A percentile compares a stretch with the other conserved stretches of the same genome.
Evolutionary conservation across 2,113 vertebrate genomes (phyloP).

Genomic region (Xiphias gladius): DNA sequence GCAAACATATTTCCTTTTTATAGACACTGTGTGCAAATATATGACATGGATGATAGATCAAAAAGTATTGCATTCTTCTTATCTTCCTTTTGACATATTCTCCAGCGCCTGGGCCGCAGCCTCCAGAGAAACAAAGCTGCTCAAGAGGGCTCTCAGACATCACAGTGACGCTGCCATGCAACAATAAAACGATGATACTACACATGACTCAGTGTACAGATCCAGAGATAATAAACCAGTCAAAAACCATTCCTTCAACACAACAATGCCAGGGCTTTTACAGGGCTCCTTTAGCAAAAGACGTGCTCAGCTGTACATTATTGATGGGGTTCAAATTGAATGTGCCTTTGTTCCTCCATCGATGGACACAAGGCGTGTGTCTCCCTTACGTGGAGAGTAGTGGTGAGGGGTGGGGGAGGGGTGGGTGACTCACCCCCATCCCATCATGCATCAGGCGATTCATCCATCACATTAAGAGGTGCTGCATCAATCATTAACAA

Average conservation of each 20-base stretch:
- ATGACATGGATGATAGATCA: conserved; percentile 63
- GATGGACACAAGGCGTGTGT: conserved; percentile 71
- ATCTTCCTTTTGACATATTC: conserved; percentile 61
- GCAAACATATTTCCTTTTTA: conserved; percentile 33
- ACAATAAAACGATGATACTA: conserved; percentile 47
- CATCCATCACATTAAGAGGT: conserved; percentile 83
- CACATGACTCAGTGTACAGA: conserved; percentile 56
- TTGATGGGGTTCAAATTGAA: conserved; percentile 80
- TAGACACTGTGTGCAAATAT: conserved; percentile 31
- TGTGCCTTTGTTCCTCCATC: conserved; percentile 76
- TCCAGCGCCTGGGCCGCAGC: conserved; percentile 17
- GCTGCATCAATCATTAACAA: conserved; percentile 83
- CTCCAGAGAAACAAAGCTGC: conserved; percentile 60
- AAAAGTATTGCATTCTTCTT: conserved; percentile 47
- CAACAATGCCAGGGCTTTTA: conserved; percentile 51
- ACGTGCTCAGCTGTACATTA: conserved; percentile 77
- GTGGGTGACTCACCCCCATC: conserved; percentile 63
- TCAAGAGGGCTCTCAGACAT: conserved; percentile 50
- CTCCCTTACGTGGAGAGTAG: conserved; percentile 41
- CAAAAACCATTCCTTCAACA: conserved; percentile 32
- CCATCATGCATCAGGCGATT: conserved; percentile 69
- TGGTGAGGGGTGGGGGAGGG: conserved; percentile 34
- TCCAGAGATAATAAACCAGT: conserved; percentile 59
- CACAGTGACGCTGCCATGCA: conserved; percentile 32
- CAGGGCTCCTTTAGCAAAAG: conserved; percentile 39